phyloP scores from a whole-genome alignment of 2,888 invertebrate species.

The Lymantria dispar region DNA sequence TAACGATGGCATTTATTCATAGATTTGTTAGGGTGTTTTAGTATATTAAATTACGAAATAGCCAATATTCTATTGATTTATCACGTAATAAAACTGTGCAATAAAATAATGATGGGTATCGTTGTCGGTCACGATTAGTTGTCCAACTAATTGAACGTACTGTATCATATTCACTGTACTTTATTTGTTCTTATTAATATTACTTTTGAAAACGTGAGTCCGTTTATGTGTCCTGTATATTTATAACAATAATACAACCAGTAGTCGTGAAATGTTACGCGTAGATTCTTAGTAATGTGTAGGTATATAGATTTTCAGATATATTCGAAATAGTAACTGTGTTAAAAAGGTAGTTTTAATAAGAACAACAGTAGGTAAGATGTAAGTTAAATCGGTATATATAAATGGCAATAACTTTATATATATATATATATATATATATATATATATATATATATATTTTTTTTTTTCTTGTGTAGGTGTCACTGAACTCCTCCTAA shows the following conservation, averaged over 20 bases:
- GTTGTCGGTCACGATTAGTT: slow-evolving; percentile 33
- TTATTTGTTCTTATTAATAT: background rate
- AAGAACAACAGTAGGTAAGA: too few relatives aligned
- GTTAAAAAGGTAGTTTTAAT: too few relatives aligned
- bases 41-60: slow-evolving; percentile 17
- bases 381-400: too few relatives aligned
- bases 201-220: background rate
- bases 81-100: slow-evolving; percentile 16
- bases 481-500: too few relatives aligned
- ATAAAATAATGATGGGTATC: slow-evolving; percentile 28
- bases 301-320: too few relatives aligned
- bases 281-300: background rate
- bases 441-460: too few relatives aligned
- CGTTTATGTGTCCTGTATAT: background rate
- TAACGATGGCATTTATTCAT: too few relatives aligned
- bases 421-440: too few relatives aligned
- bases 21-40: slow-evolving; percentile 29
- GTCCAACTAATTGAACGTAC: slow-evolving; percentile 5
- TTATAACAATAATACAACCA: too few relatives aligned
- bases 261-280: background rate
- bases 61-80: slow-evolving; percentile 11
- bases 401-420: too few relatives aligned
- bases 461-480: too few relatives aligned
- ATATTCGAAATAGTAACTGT: too few relatives aligned
- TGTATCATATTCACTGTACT: slow-evolving; percentile 6